A percentile compares a stretch with the other conserved stretches of the same genome.
Conservation (phyloP, 2,797 vertebrate genomes). For the Semotilus atromaculatus region DNA sequence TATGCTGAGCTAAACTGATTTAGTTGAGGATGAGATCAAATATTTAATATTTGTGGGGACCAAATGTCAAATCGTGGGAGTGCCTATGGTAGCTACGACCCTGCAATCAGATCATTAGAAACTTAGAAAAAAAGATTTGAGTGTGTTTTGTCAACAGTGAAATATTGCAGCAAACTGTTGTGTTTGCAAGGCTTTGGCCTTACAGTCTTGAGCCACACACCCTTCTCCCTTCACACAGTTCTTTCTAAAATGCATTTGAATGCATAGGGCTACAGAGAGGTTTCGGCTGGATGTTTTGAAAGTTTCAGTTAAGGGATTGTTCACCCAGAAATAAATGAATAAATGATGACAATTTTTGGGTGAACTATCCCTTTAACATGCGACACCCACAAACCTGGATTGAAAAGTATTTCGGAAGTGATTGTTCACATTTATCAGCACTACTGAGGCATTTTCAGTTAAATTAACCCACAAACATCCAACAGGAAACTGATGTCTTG, state of each 20-base stretch:
- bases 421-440: neutral
- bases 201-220: constrained; percentile 24
- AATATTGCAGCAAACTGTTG: constrained; percentile 11
- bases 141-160: constrained; percentile 8
- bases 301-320: neutral
- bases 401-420: neutral
- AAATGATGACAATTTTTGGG: neutral
- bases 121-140: neutral
- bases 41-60: neutral
- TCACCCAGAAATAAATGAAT: neutral
- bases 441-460: neutral
- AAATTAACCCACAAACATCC: neutral
- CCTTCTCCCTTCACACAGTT: neutral
- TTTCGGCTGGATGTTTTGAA: neutral
- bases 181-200: constrained; percentile 39
- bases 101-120: neutral
- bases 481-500: neutral
- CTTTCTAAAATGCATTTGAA: constrained; percentile 35
- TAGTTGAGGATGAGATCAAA: neutral
- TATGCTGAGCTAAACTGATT: neutral
- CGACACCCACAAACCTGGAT: neutral
- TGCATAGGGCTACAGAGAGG: constrained; percentile 3
- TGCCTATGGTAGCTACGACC: neutral
- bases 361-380: neutral
- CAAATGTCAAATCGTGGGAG: neutral